Evolutionary conservation across 1,140 invertebrate species (phyloP).

Genomic region (Philopotamus ludificatus): DNA sequence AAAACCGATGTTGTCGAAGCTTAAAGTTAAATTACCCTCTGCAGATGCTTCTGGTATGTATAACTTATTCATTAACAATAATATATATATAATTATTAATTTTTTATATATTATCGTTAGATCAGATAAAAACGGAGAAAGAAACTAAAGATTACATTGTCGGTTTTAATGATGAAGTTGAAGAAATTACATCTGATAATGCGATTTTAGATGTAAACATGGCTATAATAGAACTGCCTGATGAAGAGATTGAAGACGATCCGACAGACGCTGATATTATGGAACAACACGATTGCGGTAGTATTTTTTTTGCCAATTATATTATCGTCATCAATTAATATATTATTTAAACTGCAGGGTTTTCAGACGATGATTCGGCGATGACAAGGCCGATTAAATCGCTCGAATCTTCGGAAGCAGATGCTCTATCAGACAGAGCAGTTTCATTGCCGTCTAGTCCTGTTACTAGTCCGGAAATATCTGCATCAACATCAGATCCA

Average conservation of each 20-base stretch:
- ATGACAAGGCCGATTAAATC: conserved; percentile 45
- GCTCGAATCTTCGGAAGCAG: conserved; percentile 44
- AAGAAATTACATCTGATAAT: not conserved
- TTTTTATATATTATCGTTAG: conserved; percentile 6
- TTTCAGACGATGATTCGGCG: conserved; percentile 44
- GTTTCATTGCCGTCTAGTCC: conserved; percentile 45
- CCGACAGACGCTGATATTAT: conserved; percentile 46
- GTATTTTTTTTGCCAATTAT: conserved; percentile 10
- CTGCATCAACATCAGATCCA: conserved; percentile 36
- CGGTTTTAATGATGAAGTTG: not conserved
- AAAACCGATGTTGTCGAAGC: too few species aligned
- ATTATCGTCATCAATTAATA: conserved; percentile 2
- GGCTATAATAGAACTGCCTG: conserved; percentile 54
- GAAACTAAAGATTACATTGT: not conserved
- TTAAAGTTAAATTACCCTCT: too few species aligned
- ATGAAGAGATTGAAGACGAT: conserved; percentile 44
- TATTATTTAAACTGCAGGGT: too few species aligned
- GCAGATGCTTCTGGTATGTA: too few species aligned
- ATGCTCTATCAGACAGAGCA: conserved; percentile 42
- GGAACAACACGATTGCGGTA: conserved; percentile 42
- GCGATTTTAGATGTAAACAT: conserved; percentile 49
- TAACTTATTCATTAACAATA: conserved; percentile 4
- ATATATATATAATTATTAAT: conserved; percentile 7
- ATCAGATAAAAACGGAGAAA: not conserved
- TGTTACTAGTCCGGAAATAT: conserved; percentile 13